Evolutionary conservation across 2,113 vertebrate species (phyloP).

Genomic region (Callithrix jacchus): DNA sequence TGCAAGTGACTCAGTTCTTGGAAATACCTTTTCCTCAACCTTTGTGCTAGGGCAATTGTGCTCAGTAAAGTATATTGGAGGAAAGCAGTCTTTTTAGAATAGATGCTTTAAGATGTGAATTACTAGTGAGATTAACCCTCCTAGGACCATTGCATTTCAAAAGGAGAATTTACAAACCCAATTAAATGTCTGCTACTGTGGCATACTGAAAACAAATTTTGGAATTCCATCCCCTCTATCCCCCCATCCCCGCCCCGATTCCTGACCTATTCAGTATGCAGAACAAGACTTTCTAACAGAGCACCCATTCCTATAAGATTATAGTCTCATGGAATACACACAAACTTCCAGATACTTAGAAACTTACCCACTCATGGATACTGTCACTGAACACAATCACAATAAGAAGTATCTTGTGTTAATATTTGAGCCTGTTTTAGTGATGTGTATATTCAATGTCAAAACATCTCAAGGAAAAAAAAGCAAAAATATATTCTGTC

Average conservation of each 20-base stretch:
- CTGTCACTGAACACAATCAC: neutral
- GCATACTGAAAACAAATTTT: neutral
- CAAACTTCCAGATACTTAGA: neutral
- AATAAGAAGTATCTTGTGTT: neutral
- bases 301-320: neutral
- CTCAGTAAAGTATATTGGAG: neutral
- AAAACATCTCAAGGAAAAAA: neutral
- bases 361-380: neutral
- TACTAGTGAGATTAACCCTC: neutral
- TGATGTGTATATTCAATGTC: neutral
- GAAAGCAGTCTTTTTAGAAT: neutral
- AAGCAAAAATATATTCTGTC: neutral
- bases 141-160: neutral
- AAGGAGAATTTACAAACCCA: neutral
- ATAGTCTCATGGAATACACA: neutral
- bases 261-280: neutral
- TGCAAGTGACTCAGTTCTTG: neutral
- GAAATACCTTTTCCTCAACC: neutral
- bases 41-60: neutral
- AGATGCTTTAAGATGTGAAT: conserved; percentile 4
- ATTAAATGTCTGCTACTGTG: neutral
- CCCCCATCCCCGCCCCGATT: neutral
- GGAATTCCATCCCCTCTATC: fast-evolving
- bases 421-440: neutral
- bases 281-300: neutral